These are phyloP conservation scores for Periophthalmodon schlosseri DNA, from an alignment of 2,113 vertebrate species.

Conservation along the genomic window DNA sequence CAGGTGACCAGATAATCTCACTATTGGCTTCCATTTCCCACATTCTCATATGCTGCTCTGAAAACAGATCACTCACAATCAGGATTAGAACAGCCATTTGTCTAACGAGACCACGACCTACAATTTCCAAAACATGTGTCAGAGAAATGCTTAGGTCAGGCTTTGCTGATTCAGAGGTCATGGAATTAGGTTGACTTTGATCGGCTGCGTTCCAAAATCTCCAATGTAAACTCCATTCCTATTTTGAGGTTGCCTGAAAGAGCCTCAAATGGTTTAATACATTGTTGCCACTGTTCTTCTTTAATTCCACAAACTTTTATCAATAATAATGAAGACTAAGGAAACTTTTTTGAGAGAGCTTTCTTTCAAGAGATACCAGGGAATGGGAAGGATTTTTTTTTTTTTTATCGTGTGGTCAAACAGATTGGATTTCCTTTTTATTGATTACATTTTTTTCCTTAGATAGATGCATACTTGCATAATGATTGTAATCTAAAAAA, in stretches of 20 bases:
- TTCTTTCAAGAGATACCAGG: too few species aligned
- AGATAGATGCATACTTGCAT: too few species aligned
- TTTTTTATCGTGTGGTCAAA: too few species aligned
- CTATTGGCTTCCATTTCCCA: slow-evolving; percentile 56
- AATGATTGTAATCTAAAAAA: too few species aligned
- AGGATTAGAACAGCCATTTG: slow-evolving; percentile 37
- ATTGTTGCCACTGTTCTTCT: background rate
- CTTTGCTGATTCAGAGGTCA: slow-evolving; percentile 30
- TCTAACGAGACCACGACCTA: slow-evolving; percentile 14
- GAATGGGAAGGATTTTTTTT: too few species aligned
- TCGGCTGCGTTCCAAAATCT: slow-evolving; percentile 24
- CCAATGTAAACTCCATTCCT: slow-evolving; percentile 5
- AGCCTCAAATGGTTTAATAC: too few species aligned
- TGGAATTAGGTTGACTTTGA: slow-evolving; percentile 28
- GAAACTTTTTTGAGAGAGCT: too few species aligned
- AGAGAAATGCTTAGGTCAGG: slow-evolving; percentile 41
- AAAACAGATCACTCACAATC: slow-evolving; percentile 57
- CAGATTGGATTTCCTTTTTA: too few species aligned
- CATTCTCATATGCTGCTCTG: slow-evolving; percentile 49
- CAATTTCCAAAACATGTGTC: slow-evolving; percentile 35
- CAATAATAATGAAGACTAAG: too few species aligned
- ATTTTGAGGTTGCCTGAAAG: background rate
- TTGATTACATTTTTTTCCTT: too few species aligned
- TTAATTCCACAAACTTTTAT: background rate
- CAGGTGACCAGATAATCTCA: slow-evolving; percentile 67